phyloP scores from a whole-genome alignment of 2,888 invertebrate genomes.

The Neuroscelio doddi region DNA sequence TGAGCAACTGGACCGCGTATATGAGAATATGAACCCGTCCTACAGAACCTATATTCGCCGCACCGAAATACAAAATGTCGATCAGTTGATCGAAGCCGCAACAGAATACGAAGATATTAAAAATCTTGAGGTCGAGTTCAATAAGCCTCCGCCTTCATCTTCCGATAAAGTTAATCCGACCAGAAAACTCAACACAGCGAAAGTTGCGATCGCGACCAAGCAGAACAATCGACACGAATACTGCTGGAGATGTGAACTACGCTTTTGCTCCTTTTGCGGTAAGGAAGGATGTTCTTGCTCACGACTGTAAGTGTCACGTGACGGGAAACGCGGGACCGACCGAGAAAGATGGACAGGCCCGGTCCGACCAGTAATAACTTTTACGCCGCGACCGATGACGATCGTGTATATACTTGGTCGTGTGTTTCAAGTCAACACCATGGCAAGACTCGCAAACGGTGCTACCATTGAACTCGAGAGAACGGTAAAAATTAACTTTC shows the following conservation, averaged over 20 bases:
- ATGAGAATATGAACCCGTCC: constrained; percentile 8
- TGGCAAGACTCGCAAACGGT: too few relatives aligned
- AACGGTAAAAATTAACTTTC: neutral
- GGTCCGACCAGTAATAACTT: too few relatives aligned
- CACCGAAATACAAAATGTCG: neutral
- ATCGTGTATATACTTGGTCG: too few relatives aligned
- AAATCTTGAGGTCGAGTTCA: too few relatives aligned
- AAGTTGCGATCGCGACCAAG: neutral
- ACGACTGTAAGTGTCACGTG: too few relatives aligned
- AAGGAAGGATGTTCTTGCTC: too few relatives aligned
- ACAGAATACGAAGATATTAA: constrained; percentile 8
- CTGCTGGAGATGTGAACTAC: constrained; percentile 14
- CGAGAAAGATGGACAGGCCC: too few relatives aligned
- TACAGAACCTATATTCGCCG: constrained; percentile 3
- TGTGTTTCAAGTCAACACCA: too few relatives aligned
- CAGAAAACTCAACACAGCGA: neutral
- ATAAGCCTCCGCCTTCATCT: too few relatives aligned
- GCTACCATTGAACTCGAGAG: too few relatives aligned
- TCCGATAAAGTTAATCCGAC: neutral
- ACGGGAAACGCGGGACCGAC: too few relatives aligned
- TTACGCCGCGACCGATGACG: too few relatives aligned
- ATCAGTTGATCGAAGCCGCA: constrained; percentile 1
- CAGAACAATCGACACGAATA: neutral
- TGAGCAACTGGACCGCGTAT: neutral
- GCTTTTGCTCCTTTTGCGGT: neutral